Evolutionary conservation across 2,888 invertebrate genomes (phyloP).

Genomic region (Myopa testacea): DNA sequence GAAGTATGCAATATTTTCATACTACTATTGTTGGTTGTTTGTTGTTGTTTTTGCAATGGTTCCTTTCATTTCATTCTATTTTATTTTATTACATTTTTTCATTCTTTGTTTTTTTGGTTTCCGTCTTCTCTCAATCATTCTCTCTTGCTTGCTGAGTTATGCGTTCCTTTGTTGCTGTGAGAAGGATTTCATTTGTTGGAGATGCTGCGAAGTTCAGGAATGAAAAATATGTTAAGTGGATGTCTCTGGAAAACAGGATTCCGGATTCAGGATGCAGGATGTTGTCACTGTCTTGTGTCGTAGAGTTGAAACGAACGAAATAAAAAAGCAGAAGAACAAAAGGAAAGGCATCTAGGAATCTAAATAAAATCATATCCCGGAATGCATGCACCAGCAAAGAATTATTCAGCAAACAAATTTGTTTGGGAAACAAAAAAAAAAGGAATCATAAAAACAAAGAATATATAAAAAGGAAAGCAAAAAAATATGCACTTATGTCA

Average conservation of each 20-base stretch:
- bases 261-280: constrained; percentile 1
- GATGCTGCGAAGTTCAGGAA: constrained; percentile 22
- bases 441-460: too few species aligned
- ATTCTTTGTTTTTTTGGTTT: neutral
- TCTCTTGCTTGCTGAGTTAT: neutral
- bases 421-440: neutral
- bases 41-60: neutral
- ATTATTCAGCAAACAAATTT: neutral
- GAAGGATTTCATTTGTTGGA: neutral
- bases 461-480: too few species aligned
- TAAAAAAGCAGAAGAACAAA: neutral
- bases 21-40: neutral
- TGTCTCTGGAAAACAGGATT: constrained; percentile 6
- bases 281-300: neutral
- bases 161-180: neutral
- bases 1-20: constrained; percentile 2
- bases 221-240: constrained; percentile 34
- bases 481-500: neutral
- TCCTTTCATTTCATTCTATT: neutral
- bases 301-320: neutral
- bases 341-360: neutral
- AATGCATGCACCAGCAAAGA: neutral
- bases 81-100: constrained; percentile 6
- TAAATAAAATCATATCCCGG: constrained; percentile 1
- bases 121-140: neutral